phyloP scores from a whole-genome alignment of 2,797 vertebrate genomes.

The Hozukius guyotensis region DNA sequence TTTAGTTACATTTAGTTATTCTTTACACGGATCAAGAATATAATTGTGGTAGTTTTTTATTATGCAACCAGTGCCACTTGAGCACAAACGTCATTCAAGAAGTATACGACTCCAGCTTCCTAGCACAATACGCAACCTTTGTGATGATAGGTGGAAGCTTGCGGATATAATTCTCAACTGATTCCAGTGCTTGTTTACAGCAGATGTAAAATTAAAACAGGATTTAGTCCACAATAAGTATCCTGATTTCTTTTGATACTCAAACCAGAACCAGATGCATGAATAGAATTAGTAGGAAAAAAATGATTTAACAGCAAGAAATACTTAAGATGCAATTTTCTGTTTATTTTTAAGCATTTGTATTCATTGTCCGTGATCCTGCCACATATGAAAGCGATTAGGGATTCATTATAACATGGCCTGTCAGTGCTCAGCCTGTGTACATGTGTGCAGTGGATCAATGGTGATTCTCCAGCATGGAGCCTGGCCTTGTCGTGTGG shows the following conservation, averaged over 20 bases:
- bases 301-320: not conserved
- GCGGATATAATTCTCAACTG: not conserved
- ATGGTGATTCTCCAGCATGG: conserved; percentile 60
- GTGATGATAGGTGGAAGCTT: not conserved
- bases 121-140: not conserved
- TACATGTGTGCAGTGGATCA: conserved; percentile 66
- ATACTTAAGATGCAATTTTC: not conserved
- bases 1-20: not conserved
- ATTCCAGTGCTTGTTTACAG: not conserved
- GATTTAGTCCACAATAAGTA: not conserved
- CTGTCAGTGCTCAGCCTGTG: conserved; percentile 48
- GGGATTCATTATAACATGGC: conserved; percentile 49
- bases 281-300: not conserved
- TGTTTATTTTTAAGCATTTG: conserved; percentile 7
- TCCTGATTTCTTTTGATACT: not conserved
- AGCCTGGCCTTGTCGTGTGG: conserved; percentile 72
- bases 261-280: not conserved
- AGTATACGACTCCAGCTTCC: not conserved
- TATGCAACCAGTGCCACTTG: not conserved
- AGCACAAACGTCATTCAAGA: not conserved
- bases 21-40: not conserved
- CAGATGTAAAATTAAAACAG: not conserved
- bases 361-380: conserved; percentile 12
- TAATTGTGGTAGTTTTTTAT: not conserved
- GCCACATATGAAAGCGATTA: conserved; percentile 41